Evolutionary conservation across 2,113 vertebrate genomes (phyloP).

Genomic region (Probosciger aterrimus): DNA sequence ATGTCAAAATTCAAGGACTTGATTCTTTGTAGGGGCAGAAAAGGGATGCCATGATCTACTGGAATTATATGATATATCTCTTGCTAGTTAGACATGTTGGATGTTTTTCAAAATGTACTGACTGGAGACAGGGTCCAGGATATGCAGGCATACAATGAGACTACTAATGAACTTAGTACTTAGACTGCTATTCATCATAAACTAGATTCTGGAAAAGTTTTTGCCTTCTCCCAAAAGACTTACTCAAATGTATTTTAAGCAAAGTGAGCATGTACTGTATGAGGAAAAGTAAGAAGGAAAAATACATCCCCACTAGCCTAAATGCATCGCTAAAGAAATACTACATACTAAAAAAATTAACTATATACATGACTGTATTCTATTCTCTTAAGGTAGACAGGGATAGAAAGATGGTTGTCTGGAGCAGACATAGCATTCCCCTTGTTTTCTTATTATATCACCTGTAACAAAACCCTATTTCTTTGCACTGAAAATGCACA

Average conservation of each 20-base stretch:
- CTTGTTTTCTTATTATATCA: background rate
- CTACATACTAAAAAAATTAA: background rate
- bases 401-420: background rate
- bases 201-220: constrained; percentile 22
- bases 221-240: constrained; percentile 57
- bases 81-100: constrained; percentile 45
- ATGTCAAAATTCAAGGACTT: constrained; percentile 15
- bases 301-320: constrained; percentile 24
- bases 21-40: constrained; percentile 30
- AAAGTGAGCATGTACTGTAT: constrained; percentile 44
- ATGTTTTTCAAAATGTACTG: constrained; percentile 46
- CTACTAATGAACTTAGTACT: constrained; percentile 37
- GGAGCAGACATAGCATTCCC: background rate
- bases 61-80: constrained; percentile 46
- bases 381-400: background rate
- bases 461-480: background rate
- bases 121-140: constrained; percentile 54
- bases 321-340: constrained; percentile 27
- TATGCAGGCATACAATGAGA: constrained; percentile 37
- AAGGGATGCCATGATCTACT: constrained; percentile 41
- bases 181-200: constrained; percentile 43
- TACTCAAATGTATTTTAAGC: constrained; percentile 52
- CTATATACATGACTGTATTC: background rate
- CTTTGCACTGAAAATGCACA: background rate
- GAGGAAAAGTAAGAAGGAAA: constrained; percentile 35